Conservation (phyloP, 2,888 invertebrate genomes). For the Cheilosia urbana region DNA sequence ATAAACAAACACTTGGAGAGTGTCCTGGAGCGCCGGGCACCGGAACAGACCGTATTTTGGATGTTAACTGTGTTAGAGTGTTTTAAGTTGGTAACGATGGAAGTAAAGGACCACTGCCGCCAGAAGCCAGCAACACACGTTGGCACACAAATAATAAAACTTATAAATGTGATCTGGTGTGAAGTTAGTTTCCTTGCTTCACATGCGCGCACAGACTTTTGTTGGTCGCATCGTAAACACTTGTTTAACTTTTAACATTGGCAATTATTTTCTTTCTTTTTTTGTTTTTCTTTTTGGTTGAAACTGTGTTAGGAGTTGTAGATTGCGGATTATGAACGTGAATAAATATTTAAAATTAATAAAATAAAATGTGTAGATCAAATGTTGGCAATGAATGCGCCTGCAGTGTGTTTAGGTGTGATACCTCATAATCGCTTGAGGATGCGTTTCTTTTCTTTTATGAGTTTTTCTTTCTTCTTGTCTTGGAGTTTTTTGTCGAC, state of each 20-base stretch:
- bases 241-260: constrained; percentile 33
- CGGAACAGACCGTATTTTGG: constrained; percentile 7
- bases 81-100: not conserved
- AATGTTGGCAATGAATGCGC: constrained; percentile 67
- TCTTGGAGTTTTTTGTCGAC: constrained; percentile 91
- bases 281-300: constrained; percentile 65
- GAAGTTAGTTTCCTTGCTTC: not conserved
- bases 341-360: constrained; percentile 74
- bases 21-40: constrained; percentile 51
- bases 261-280: constrained; percentile 36
- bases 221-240: not conserved
- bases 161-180: constrained; percentile 62
- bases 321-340: constrained; percentile 67
- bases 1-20: constrained; percentile 42
- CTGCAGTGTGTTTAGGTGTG: constrained; percentile 66
- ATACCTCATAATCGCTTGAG: constrained; percentile 91
- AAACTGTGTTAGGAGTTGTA: constrained; percentile 68
- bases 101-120: not conserved
- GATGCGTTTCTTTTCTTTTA: constrained; percentile 93
- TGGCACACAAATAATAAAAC: constrained; percentile 72
- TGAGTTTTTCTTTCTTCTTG: constrained; percentile 87
- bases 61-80: constrained; percentile 27
- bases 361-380: constrained; percentile 71
- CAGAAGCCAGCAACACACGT: constrained; percentile 7
- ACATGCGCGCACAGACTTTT: not conserved